These are phyloP conservation scores for Apostichopus japonicus DNA, from an alignment of 35 echinoderm and acorn worm species.

Conservation along the genomic window DNA sequence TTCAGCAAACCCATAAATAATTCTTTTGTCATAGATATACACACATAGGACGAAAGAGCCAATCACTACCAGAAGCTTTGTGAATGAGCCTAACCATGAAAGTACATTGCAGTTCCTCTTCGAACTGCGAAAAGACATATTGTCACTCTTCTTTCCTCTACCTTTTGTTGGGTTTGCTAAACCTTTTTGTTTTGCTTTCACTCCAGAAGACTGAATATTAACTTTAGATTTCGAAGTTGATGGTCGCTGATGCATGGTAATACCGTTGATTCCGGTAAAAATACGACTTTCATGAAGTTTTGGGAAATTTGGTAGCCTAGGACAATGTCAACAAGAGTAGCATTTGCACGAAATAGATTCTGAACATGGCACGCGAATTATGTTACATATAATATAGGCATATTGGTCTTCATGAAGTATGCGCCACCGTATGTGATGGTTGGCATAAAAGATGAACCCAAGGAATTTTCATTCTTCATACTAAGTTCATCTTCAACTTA, in stretches of 20 bases:
- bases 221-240: not conserved
- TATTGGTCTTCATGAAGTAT: too few relatives aligned
- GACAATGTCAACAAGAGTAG: not conserved
- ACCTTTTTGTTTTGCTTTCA: not conserved
- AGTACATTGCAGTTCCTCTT: not conserved
- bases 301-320: not conserved
- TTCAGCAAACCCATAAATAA: slow-evolving; percentile 25
- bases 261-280: not conserved
- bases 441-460: too few relatives aligned
- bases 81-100: slow-evolving; percentile 29
- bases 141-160: not conserved
- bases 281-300: not conserved
- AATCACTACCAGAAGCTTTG: slow-evolving; percentile 15
- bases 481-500: too few relatives aligned
- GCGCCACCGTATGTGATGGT: too few relatives aligned
- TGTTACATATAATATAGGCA: too few relatives aligned
- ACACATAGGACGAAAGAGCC: slow-evolving; percentile 15
- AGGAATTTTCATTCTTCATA: too few relatives aligned
- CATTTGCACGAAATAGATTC: not conserved
- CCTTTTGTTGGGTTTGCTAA: not conserved
- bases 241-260: not conserved
- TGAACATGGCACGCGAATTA: too few relatives aligned
- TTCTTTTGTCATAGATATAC: slow-evolving; percentile 56
- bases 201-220: not conserved
- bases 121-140: not conserved